phyloP scores from a whole-genome alignment of 2,797 vertebrate species.

The Brotula barbata region DNA sequence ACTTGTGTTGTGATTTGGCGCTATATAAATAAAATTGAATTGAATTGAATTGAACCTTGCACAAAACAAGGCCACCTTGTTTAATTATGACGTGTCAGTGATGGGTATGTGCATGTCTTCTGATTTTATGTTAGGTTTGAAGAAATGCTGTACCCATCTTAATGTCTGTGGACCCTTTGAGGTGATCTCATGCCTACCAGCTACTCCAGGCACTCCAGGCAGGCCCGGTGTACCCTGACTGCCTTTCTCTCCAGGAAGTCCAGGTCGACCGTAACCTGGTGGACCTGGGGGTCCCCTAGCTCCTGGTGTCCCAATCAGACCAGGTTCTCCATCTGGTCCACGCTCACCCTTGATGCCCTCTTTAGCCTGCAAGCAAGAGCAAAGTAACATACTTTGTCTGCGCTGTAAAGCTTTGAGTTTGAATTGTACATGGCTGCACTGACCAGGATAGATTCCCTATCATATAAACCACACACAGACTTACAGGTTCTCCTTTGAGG shows the following conservation, averaged over 20 bases:
- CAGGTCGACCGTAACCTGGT: constrained; percentile 82
- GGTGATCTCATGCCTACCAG: constrained; percentile 77
- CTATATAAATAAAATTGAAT: too few species aligned
- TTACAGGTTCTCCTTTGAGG: constrained; percentile 88
- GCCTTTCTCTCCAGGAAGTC: constrained; percentile 89
- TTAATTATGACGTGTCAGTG: too few species aligned
- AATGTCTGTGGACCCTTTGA: neutral
- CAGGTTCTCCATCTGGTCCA: constrained; percentile 85
- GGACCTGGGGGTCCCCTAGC: constrained; percentile 88
- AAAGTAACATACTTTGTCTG: constrained; percentile 4
- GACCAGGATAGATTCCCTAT: too few species aligned
- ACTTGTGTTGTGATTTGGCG: too few species aligned
- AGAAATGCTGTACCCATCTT: too few species aligned
- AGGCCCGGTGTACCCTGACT: constrained; percentile 83
- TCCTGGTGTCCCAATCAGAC: constrained; percentile 82
- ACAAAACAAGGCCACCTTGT: too few species aligned
- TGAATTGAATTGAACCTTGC: too few species aligned
- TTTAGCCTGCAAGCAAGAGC: constrained; percentile 78
- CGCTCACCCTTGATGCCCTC: constrained; percentile 90
- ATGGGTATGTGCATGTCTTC: neutral
- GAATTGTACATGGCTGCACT: too few species aligned
- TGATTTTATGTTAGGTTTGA: neutral
- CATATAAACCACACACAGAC: constrained; percentile 26
- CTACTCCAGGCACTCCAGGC: constrained; percentile 83
- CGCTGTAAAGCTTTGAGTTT: too few species aligned